phyloP scores from a whole-genome alignment of 1,140 invertebrate species.

The Lordiphosa clarofinis region DNA sequence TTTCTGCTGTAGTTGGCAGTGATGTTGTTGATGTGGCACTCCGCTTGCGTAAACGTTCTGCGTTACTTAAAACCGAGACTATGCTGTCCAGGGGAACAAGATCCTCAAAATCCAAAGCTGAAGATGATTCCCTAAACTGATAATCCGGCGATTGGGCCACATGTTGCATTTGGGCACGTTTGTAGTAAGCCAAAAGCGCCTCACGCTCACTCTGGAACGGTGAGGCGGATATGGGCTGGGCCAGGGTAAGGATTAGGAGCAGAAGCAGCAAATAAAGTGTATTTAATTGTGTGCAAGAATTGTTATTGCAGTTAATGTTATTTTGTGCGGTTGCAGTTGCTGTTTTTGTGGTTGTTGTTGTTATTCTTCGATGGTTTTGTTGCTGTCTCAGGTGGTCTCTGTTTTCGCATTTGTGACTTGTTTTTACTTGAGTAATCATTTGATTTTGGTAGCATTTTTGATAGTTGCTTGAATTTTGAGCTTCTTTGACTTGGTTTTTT shows the following conservation, averaged over 20 bases:
- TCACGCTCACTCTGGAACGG: conserved; percentile 49
- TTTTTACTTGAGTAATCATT: conserved; percentile 56
- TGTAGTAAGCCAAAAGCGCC: conserved; percentile 65
- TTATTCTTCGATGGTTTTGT: conserved; percentile 25
- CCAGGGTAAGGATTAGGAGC: conserved; percentile 36
- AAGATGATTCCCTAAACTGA: conserved; percentile 41
- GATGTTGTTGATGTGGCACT: conserved; percentile 46
- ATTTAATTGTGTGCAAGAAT: conserved; percentile 34
- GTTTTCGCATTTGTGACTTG: conserved; percentile 24
- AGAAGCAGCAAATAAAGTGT: conserved; percentile 45
- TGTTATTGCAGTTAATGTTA: conserved; percentile 18
- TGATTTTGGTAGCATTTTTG: conserved; percentile 75
- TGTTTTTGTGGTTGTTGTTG: conserved; percentile 13
- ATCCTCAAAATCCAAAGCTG: conserved; percentile 50
- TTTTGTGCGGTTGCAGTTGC: conserved; percentile 7
- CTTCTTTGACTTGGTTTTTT: conserved; percentile 36
- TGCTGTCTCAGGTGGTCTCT: conserved; percentile 62
- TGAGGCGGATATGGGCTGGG: conserved; percentile 21
- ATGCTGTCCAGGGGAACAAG: conserved; percentile 51
- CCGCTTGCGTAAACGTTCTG: conserved; percentile 56
- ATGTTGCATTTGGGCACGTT: conserved; percentile 58
- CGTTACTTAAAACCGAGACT: conserved; percentile 47
- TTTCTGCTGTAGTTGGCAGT: conserved; percentile 15
- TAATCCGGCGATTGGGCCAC: conserved; percentile 33
- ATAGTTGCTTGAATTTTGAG: conserved; percentile 53